Percentiles rank a stretch among this genome's conserved stretches.
phyloP scores from a whole-genome alignment of 2,113 vertebrate genomes.

The Lucifuga dentata region DNA sequence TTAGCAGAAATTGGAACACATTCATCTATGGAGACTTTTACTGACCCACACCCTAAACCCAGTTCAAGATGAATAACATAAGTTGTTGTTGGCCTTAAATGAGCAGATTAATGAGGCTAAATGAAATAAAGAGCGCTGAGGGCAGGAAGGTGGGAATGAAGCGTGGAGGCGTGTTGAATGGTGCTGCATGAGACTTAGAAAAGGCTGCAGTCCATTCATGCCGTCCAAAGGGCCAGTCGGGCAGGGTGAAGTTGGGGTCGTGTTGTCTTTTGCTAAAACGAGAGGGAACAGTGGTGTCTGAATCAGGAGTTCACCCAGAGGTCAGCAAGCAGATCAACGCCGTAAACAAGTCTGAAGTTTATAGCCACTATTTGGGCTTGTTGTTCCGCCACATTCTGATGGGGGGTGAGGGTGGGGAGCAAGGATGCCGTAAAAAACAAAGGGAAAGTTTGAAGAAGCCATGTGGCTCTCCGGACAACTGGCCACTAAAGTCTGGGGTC shows the following conservation, averaged over 20 bases:
- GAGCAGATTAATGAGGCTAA: neutral
- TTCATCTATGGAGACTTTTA: no score
- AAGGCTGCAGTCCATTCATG: slow-evolving; percentile 22
- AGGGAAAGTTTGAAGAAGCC: slow-evolving; percentile 44
- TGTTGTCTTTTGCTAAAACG: slow-evolving; percentile 32
- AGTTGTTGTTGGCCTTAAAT: no score
- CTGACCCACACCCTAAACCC: no score
- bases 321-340: slow-evolving; percentile 83
- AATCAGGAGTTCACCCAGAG: slow-evolving; percentile 84
- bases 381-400: slow-evolving; percentile 69
- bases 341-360: slow-evolving; percentile 86
- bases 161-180: neutral
- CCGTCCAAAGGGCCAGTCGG: slow-evolving; percentile 44
- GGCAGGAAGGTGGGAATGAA: neutral
- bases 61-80: no score
- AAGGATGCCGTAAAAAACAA: slow-evolving; percentile 68
- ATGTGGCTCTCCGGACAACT: slow-evolving; percentile 62
- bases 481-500: slow-evolving; percentile 65
- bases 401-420: slow-evolving; percentile 11
- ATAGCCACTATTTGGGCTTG: slow-evolving; percentile 80
- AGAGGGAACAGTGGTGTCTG: slow-evolving; percentile 70
- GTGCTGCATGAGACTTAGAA: slow-evolving; percentile 11
- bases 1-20: no score
- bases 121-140: neutral
- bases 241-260: slow-evolving; percentile 78